Evolutionary conservation across 2,113 vertebrate genomes (phyloP), one percentile per base, ranked within the genome.

Genomic region (Riparia riparia): DNA sequence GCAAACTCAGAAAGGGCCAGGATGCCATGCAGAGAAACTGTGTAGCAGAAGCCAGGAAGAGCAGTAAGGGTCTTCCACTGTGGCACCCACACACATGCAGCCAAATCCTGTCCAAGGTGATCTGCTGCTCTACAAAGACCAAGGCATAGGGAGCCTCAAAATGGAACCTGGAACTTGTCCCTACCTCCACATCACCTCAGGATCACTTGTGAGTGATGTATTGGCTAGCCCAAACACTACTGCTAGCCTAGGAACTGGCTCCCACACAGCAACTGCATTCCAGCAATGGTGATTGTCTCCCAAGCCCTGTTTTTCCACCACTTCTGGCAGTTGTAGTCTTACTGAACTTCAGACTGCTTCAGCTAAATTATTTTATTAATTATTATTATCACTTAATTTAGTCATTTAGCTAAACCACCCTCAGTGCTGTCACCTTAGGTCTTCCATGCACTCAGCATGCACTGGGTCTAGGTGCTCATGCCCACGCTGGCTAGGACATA

Each of bases 31-130:
- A 64, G 54, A 69, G 42, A 57, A 68, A 70, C 22, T 1, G 0
- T 29, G 37, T 2, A 50, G 80, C 26, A 87, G 54, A 90, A 90
- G n/a, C 34, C 71, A 87, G 53, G 19, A 82, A 85, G 53, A 41
- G 50, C 56, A 86, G 37, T 3, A 15, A 24, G 20, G 4, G 5
- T 37, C 19, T 86, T 47, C 39, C 20, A 42, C 47, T 5, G 3
- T 0, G 0, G 29, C 44, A 79, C 47, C 63, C n/a, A 18, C 47
- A 31, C 8, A 31, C 1, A 0, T 1, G 4, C 49, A 32, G 63
- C 31, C 61, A 79, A 90, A 88, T 32, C 50, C 47, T 54, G 29
- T 58, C 16, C n/a, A 20, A 37, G 45, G 4, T 32, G 44, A 54
- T 24, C 12, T 7, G 47, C 69, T 64, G 34, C 61, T 56, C 69